Evolutionary conservation across 2,797 vertebrate genomes (phyloP).

Genomic region (Sus cebifrons): DNA sequence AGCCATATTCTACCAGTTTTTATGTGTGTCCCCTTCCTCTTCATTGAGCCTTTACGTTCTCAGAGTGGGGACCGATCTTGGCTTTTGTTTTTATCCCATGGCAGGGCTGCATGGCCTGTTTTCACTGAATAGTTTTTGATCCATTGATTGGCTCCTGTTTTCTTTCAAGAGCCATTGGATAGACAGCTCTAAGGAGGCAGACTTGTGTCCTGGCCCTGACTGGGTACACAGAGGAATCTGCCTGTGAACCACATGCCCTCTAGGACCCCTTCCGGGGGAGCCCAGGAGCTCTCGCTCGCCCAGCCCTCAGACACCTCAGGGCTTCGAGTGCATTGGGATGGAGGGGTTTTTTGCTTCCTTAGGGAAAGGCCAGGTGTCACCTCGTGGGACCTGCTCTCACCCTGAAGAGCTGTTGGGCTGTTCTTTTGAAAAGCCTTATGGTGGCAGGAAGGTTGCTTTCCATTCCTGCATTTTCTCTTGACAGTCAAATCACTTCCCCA

Average conservation of each 20-base stretch:
- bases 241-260: rapidly evolving
- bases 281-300: background rate
- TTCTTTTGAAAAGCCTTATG: background rate
- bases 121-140: background rate
- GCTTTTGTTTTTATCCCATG: background rate
- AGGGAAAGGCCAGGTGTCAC: rapidly evolving
- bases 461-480: constrained; percentile 2
- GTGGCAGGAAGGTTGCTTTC: constrained; percentile 59
- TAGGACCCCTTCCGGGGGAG: background rate
- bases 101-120: background rate
- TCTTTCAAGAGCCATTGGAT: background rate
- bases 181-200: background rate
- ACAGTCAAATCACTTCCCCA: constrained; percentile 55
- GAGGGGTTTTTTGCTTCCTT: background rate
- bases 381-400: background rate
- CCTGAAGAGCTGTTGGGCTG: background rate
- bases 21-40: background rate
- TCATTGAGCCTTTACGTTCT: background rate
- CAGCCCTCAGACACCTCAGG: background rate
- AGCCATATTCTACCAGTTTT: background rate
- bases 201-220: background rate
- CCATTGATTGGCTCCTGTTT: background rate
- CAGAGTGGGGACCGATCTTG: background rate
- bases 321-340: background rate
- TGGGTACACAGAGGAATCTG: too few relatives aligned